Evolutionary conservation across 2,113 vertebrate genomes (phyloP), one percentile per base, ranked within the genome.

Genomic region (Nothocercus nigrocapillus): DNA sequence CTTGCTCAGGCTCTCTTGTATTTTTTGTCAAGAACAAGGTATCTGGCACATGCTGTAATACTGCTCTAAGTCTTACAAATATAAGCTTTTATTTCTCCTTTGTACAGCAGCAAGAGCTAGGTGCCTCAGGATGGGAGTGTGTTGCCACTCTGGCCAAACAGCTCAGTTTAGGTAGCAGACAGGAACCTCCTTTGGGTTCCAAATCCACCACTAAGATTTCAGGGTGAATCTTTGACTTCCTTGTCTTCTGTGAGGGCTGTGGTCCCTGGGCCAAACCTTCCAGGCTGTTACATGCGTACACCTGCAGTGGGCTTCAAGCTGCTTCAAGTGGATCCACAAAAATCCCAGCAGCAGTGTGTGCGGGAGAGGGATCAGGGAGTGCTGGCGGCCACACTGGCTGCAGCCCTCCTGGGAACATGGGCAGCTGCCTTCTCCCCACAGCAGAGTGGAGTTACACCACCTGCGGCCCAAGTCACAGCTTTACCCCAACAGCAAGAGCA

Each of bases 141-240:
- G 24, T 10, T 40, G 47, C 34, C 40, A 24, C 67, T 72, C 0
- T 12, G 30, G 79, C 54, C 77, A 67, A 27, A 74, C 11, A 1
- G 0, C 54, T n/a, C 20, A 4, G 8, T 11, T 10, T 27, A 2
- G 25, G 38, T n/a, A 36, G n/a, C 13, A 56, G 45, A 14, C 36
- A 70, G 22, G 40, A 0, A 0, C 0, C 1, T 34, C 28, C 22
- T 16, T 16, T 24, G 56, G 45, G 40, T 30, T 92, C 40, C 27
- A 36, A 2, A 21, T 24, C 18, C 7, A 2, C 49, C 8, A 49
- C 61, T 36, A 28, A 30, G 59, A n/a, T 86, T 15, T 58, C 58
- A 73, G 51, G 24, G 12, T 19, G 49, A 38, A 19, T 21, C 42
- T n/a, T 44, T 73, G 17, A 12, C 10, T 2, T 54, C 49, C 38